Base-by-base conservation (phyloP, 2,797 vertebrate species). In the Enteromius anoplus region DNA sequence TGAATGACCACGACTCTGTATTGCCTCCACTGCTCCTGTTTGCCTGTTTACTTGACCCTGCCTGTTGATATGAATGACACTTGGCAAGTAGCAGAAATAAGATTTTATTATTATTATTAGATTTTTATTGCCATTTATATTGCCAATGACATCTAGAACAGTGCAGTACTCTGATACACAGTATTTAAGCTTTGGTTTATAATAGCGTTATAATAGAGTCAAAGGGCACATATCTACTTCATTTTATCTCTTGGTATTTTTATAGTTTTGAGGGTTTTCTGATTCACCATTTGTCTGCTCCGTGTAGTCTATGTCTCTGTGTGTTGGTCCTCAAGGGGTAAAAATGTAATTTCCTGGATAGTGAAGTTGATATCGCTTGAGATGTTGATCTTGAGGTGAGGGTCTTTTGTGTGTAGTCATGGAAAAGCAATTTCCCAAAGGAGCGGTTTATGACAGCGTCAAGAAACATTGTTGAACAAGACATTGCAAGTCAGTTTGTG, bases 311-410 rank as follows among this genome's bases (percentile, higher is more conserved):
- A 4, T 42, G 73, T 82, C 64, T 75, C 37, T 84, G 69, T 85
- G 88, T 53, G 19, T 62, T 62, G 19, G 14, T 49, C 17, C 40
- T 47, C 6, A 32, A 72, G 17, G 51, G 17, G 51, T 70, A 78
- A 86, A 73, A 88, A 89, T 80, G 78, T 84, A 91, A 91, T 93
- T 91, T 92, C 87, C 90, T 89, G 84, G 69, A 84, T 82, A 77
- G 78, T 79, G 75, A 80, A 85, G 55, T 11, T 60, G 88, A 82
- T 89, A 49, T 88, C 82, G 86, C 83, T 83, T 80, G 81, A 75
- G 64, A 87, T 86, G 85, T 82, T 83, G 86, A 85, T 85, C 83
- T 85, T 87, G 73, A 71, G 26, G 34, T 42, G 60, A 32, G 34
- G 45, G 26, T 65, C 42, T 58, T 58, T 51, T 68, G 34, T 62